Base-by-base conservation (phyloP, 1,140 invertebrate species). In the Cepaea nemoralis region DNA sequence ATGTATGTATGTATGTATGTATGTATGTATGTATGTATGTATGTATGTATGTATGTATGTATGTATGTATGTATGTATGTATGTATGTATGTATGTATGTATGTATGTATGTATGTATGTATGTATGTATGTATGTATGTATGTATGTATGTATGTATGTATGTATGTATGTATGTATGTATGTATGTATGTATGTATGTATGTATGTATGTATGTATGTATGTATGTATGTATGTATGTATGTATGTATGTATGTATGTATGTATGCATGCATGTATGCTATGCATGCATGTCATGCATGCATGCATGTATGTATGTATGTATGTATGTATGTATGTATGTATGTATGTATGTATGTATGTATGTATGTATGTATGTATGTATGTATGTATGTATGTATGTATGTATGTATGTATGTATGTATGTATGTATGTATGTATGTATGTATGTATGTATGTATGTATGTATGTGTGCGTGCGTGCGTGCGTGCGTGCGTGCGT, bases 121-220 rank as follows among this genome's bases (percentile, higher is more conserved):
- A 69, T 83, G 69, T 81, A 69, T 83, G 69, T 81, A 69, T 83
- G 50, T 74, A 69, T 83, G 50, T 81, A 69, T 81, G 70, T 83
- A 67, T 81, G 78, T 83, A 67, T 81, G 70, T 83, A 67, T 81
- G 50, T 83, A 48, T 81, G 70, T 83, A 67, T 74, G 74, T 83
- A 67, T 81, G 70, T 81, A 67, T 76, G 50, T 83, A 48, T 76
- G 70, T 83, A 76, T 81, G 50, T 0, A 50, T 81, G 77, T 82
- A 78, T 82, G 48, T 82, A 69, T 82, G 74, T 82, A 50, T 78
- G 50, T 77, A 69, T 81, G 80, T 83, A 59, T 82, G 55, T 83
- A 42, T 77, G 70, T 83, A 35, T 74, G 70, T 75, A 31, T 82
- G 40, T 74, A 48, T 83, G 48, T 82, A 27, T 76, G 66, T 82